These are phyloP conservation scores for Axea sp. DNA, from an alignment of 2,888 invertebrate species.

Conservation along the genomic window DNA sequence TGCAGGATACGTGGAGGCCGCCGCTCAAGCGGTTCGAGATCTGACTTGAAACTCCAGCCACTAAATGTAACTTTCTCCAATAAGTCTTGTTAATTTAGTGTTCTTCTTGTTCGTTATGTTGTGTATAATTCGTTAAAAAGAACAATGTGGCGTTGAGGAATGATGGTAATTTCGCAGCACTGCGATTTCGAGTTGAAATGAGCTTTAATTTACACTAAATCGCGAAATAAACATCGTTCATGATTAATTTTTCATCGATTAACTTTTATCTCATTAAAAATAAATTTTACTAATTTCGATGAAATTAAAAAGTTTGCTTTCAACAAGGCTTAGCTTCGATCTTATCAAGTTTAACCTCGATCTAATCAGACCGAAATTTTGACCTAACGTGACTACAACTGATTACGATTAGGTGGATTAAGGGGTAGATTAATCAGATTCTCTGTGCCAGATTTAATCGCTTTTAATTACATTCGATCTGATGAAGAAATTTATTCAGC, in stretches of 20 bases:
- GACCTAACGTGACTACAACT: slow-evolving; percentile 57
- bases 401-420: slow-evolving; percentile 53
- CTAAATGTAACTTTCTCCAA: slow-evolving; percentile 55
- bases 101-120: slow-evolving; percentile 56
- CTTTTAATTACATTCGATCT: slow-evolving; percentile 41
- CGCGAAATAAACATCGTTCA: background rate
- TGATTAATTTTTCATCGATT: slow-evolving; percentile 19
- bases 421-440: slow-evolving; percentile 47
- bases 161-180: slow-evolving; percentile 28
- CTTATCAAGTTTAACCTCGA: slow-evolving; percentile 12
- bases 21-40: slow-evolving; percentile 40
- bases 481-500: slow-evolving; percentile 28
- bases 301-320: slow-evolving; percentile 10
- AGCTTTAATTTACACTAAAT: slow-evolving; percentile 18
- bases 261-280: background rate
- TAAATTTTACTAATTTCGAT: too few species aligned
- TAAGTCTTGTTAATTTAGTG: slow-evolving; percentile 60
- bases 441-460: slow-evolving; percentile 39
- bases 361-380: slow-evolving; percentile 45
- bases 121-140: slow-evolving; percentile 51
- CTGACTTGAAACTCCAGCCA: slow-evolving; percentile 43
- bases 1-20: slow-evolving; percentile 34
- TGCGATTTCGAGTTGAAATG: slow-evolving; percentile 16
- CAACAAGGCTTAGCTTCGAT: slow-evolving; percentile 5
- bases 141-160: slow-evolving; percentile 30